Evolutionary conservation across 2,888 invertebrate species (phyloP), one percentile per base, ranked within the genome.

Genomic region (Eupithecia insigniata): DNA sequence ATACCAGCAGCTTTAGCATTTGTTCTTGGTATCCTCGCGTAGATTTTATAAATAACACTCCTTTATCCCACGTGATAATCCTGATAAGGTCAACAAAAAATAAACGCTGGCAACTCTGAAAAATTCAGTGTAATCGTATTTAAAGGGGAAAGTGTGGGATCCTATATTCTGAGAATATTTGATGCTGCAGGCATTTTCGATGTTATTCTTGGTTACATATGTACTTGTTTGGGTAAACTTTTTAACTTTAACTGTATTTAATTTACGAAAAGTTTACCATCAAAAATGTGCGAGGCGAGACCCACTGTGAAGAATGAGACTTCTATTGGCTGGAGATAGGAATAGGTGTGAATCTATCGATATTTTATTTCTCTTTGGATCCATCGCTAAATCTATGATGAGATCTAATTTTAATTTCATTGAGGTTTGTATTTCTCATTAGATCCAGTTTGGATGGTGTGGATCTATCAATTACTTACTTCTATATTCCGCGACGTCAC

Each of bases 71-170:
- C 55, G 55, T 18, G 30, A 60, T 60, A 16, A 60, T 30, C 30
- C 28, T 60, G 60, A 60, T 60, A 60, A 60, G 30, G 60, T 60
- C 60, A 60, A 60, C 60, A 30, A 18, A 30, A 30, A 30, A 60
- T 60, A 60, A 18, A 60, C 60, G 30, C 18, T 60, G 28, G 26
- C 22, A 55, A 55, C 55, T 3, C 55, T 55, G 55, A 30, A 60
- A 30, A 60, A 30, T 60, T 60, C 60, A 60, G 58, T 14, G 28
- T 58, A 55, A 28, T 26, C 26, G 58, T 28, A 58, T 58, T 22
- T 14, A 16, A 16, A 14, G 58, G 58, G 58, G 16, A 55, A 58
- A 58, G 58, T 16, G 26, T 55, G 55, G 58, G 58, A 58, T 16
- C 58, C 58, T 28, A 28, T 58, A 28, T 28, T 58, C 28, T 26